A percentile compares a stretch with the other conserved stretches of the same genome.
Conservation (phyloP, 2,113 vertebrate genomes). For the Ictidomys tridecemlineatus region DNA sequence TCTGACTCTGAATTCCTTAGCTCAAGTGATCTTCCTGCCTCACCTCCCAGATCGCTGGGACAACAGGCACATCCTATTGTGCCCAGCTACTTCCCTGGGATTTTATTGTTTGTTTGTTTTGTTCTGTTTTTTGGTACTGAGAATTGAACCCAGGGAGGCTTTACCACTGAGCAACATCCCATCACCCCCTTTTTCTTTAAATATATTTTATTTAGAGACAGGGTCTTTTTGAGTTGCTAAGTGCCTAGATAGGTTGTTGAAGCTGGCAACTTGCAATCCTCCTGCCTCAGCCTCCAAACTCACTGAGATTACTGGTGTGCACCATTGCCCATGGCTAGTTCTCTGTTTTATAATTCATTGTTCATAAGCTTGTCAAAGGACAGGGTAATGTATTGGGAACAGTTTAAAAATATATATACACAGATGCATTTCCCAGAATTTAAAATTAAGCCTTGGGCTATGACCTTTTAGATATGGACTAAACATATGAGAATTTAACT, state of each 20-base stretch:
- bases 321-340: neutral
- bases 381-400: neutral
- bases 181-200: no score
- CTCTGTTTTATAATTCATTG: neutral
- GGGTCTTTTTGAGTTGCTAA: no score
- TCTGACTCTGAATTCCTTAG: neutral
- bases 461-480: conserved; percentile 37
- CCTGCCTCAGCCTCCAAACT: no score
- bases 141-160: no score
- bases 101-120: no score
- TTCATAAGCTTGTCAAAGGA: neutral
- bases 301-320: no score
- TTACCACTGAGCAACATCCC: no score
- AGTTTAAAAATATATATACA: neutral
- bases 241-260: no score
- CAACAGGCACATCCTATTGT: neutral
- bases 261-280: no score
- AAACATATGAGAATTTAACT: neutral
- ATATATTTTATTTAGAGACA: no score
- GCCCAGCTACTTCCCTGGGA: neutral
- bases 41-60: neutral
- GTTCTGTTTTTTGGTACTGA: no score
- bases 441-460: conserved; percentile 44
- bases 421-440: conserved; percentile 5
- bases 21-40: neutral